Percentiles rank a stretch among this genome's conserved stretches.
These are phyloP conservation scores for Scatophagus argus DNA, from an alignment of 2,113 vertebrate genomes.

Conservation along the genomic window DNA sequence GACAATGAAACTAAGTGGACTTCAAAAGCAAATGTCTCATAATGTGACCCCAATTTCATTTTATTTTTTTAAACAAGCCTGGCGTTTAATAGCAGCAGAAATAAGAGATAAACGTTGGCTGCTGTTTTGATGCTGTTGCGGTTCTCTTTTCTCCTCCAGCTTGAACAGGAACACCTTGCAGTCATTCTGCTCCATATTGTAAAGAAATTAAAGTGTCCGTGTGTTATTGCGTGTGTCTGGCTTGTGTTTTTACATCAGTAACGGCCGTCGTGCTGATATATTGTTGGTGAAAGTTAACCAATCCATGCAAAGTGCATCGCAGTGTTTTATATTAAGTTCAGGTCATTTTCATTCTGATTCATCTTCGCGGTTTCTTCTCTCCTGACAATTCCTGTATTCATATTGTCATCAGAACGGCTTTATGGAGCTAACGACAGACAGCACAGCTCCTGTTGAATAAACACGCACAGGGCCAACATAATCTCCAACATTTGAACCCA, in stretches of 20 bases:
- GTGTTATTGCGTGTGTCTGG: neutral
- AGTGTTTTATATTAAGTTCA: neutral
- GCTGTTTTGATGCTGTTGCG: conserved; percentile 12
- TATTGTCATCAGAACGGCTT: conserved; percentile 25
- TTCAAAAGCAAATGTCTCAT: conserved; percentile 53
- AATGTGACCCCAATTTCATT: conserved; percentile 66
- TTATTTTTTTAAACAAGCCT: conserved; percentile 35
- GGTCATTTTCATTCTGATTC: conserved; percentile 5
- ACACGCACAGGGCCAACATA: conserved; percentile 11
- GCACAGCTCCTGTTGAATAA: conserved; percentile 32
- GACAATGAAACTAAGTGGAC: conserved; percentile 31
- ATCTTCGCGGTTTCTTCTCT: neutral
- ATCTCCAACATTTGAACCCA: conserved; percentile 50
- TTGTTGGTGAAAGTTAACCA: neutral
- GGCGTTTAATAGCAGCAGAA: conserved; percentile 14
- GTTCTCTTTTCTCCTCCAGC: neutral
- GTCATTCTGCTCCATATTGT: too few species aligned
- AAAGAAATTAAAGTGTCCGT: neutral
- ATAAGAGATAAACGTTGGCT: conserved; percentile 24
- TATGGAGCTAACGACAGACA: conserved; percentile 25
- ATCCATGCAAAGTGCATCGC: neutral
- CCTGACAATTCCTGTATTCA: conserved; percentile 10
- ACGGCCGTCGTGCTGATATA: neutral
- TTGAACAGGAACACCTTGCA: neutral
- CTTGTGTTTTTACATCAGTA: neutral